phyloP scores from a whole-genome alignment of 2,888 invertebrate species.

The Dynastes maya region DNA sequence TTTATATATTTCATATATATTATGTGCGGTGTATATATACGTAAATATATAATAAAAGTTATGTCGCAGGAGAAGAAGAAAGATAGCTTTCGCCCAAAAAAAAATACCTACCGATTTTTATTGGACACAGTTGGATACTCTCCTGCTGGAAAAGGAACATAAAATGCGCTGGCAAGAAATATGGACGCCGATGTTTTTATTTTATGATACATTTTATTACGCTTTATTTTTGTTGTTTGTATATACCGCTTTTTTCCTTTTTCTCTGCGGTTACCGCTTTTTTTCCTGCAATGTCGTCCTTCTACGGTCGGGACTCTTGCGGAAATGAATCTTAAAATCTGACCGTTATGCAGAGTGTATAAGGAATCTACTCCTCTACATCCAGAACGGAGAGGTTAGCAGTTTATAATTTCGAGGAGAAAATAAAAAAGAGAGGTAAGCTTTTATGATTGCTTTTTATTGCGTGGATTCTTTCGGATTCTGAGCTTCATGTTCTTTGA shows the following conservation, averaged over 20 bases:
- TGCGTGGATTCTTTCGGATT: neutral
- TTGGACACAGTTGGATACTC: conserved; percentile 47
- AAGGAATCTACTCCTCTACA: neutral
- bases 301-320: neutral
- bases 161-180: conserved; percentile 45
- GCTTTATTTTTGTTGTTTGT: conserved; percentile 47
- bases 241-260: conserved; percentile 8
- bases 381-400: conserved; percentile 6
- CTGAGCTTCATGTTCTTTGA: neutral
- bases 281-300: neutral
- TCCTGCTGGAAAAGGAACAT: conserved; percentile 22
- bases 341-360: conserved; percentile 4
- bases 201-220: conserved; percentile 49
- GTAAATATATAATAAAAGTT: conserved; percentile 46
- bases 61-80: conserved; percentile 35
- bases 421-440: conserved; percentile 17
- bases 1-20: conserved; percentile 16
- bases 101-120: conserved; percentile 47
- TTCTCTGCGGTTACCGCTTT: neutral
- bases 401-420: conserved; percentile 33
- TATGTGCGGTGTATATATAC: neutral
- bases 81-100: conserved; percentile 29
- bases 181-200: conserved; percentile 48
- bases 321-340: conserved; percentile 49
- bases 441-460: conserved; percentile 34